Evolutionary conservation across 2,113 vertebrate species (phyloP).

Genomic region (Pelecanus crispus): DNA sequence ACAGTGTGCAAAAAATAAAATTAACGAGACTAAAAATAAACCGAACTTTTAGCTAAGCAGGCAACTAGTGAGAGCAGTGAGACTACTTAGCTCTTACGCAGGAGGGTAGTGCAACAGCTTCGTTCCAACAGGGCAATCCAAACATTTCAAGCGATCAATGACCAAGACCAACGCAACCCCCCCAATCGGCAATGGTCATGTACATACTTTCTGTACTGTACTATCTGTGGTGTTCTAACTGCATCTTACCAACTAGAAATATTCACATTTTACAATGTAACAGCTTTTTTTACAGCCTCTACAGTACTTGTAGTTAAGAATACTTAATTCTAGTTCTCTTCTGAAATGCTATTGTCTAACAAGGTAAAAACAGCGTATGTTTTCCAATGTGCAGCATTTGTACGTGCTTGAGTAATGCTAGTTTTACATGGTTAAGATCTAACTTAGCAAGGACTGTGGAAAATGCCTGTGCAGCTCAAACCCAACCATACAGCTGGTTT

Average conservation of each 20-base stretch:
- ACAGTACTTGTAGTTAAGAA: not conserved
- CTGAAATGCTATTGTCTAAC: not conserved
- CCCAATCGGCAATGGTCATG: not conserved
- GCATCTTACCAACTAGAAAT: not conserved
- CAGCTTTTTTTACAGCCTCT: not conserved
- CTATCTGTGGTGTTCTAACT: not conserved
- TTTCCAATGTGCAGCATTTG: not conserved
- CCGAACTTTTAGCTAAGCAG: not conserved
- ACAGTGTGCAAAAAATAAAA: not conserved
- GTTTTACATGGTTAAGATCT: not conserved
- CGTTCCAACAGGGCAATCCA: not conserved
- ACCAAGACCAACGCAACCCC: not conserved
- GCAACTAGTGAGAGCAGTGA: not conserved
- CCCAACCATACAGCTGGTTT: not conserved
- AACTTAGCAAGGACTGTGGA: not conserved
- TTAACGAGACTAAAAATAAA: not conserved
- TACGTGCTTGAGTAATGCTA: not conserved
- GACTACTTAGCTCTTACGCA: not conserved
- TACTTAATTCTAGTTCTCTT: not conserved
- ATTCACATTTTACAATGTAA: not conserved
- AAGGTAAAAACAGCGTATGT: not conserved
- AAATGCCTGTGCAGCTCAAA: not conserved
- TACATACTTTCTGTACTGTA: not conserved
- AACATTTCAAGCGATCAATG: constrained; percentile 21
- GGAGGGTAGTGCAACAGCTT: not conserved